Base-by-base conservation (phyloP, 1,140 invertebrate species). In the Gonioctena quinquepunctata region DNA sequence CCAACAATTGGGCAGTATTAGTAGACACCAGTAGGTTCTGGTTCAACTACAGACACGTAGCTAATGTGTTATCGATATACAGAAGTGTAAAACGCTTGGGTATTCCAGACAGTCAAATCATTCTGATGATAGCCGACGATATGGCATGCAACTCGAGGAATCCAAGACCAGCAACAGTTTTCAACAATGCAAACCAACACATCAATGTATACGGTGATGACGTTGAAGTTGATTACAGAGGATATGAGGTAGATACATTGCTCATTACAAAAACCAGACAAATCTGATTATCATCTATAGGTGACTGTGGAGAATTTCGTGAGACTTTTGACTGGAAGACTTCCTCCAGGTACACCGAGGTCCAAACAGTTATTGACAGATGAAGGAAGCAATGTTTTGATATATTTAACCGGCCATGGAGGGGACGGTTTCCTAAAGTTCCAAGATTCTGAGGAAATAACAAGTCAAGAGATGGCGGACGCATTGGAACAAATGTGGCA, bases 401-500 rank as follows among this genome's bases (percentile, higher is more conserved):
- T 99, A 75, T 99, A 99, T 84, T 89, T 99, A 77, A 94, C 92
- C 71, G 96, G 97, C 0, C 98, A 99, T 86, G 98, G 98, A 16
- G 98, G 98, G 27, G 97, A 99, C 87, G 97, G 97, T 0, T 99
- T 99, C 82, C 85, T 99, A 0, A 99, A 99, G 84, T 99, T 99
- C 82, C 98, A 99, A 88, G 98, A 99, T 85, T 95, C 96, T 1
- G 97, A 99, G 84, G 98, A 99, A 87, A 95, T 99, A 8, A 99
- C 97, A n/a, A 98, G 94, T 85, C 93, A 98, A 79, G 98, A 99
- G 82, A 85, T 99, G 72, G 97, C 96, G 16, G 97, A 99, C 90
- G 97, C 98, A 25, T 89, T 99, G 70, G 96, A 99, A 83, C 97
- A 99, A 85, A 99, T 99, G 98, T 98, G 96, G 94, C 95, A 99